Evolutionary conservation across 2,113 vertebrate genomes (phyloP).

Genomic region (Ranitomeya variabilis): DNA sequence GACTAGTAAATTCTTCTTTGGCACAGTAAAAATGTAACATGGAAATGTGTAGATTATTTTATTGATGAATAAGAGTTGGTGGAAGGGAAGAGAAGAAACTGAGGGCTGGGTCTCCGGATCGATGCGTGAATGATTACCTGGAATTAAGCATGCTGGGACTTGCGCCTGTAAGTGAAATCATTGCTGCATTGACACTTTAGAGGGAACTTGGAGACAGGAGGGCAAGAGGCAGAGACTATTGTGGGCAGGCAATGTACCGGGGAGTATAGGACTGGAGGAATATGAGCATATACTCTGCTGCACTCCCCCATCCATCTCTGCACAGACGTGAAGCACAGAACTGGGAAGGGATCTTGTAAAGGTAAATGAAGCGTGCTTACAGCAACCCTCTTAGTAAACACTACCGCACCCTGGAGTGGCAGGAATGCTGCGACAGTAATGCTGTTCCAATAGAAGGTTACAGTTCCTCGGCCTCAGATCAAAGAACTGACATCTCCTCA

Average conservation of each 20-base stretch:
- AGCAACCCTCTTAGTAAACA: slow-evolving; percentile 62
- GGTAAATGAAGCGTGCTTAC: slow-evolving; percentile 57
- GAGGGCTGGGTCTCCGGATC: slow-evolving; percentile 11
- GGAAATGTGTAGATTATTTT: not conserved
- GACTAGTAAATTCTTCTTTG: too few species aligned
- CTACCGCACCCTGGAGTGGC: slow-evolving; percentile 61
- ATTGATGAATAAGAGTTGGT: not conserved
- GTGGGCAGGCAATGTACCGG: not conserved
- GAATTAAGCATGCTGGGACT: slow-evolving; percentile 32
- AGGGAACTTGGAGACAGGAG: not conserved
- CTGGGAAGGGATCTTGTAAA: slow-evolving; percentile 52
- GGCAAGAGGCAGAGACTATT: not conserved
- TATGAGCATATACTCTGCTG: not conserved
- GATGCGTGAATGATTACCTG: slow-evolving; percentile 29
- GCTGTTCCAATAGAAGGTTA: slow-evolving; percentile 60
- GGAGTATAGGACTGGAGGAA: not conserved
- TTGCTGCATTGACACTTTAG: slow-evolving; percentile 6
- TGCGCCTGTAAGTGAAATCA: slow-evolving; percentile 23
- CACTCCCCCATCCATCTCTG: not conserved
- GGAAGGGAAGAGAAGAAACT: slow-evolving; percentile 20
- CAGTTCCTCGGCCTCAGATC: slow-evolving; percentile 57
- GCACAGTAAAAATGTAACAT: not conserved
- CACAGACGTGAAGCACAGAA: slow-evolving; percentile 16
- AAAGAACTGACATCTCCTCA: slow-evolving; percentile 49
- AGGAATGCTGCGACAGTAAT: slow-evolving; percentile 59